Conservation (phyloP, 2,888 invertebrate genomes). For the Dicyrtoma fusca region DNA sequence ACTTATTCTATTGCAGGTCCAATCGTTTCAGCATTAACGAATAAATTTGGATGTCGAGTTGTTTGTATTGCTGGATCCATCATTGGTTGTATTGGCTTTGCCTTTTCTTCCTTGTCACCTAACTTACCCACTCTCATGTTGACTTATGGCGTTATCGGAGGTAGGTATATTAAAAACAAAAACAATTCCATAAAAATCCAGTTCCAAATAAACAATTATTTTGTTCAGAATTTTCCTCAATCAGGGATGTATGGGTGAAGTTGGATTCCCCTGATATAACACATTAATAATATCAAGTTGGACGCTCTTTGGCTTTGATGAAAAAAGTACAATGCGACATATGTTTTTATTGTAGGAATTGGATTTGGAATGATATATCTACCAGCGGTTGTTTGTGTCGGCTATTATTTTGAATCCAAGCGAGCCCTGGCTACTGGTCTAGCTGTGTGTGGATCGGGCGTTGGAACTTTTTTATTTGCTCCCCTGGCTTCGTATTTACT, state of each 20-base stretch:
- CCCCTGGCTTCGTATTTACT: constrained; percentile 82
- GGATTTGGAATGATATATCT: constrained; percentile 93
- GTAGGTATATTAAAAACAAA: constrained; percentile 62
- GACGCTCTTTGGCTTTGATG: too few species aligned
- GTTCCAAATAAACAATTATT: too few species aligned
- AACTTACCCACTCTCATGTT: constrained; percentile 88
- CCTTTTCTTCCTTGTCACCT: constrained; percentile 82
- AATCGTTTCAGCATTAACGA: constrained; percentile 91
- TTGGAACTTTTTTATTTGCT: constrained; percentile 94
- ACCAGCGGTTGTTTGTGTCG: constrained; percentile 95
- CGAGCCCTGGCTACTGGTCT: constrained; percentile 88
- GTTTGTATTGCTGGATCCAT: constrained; percentile 92
- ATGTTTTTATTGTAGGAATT: constrained; percentile 66
- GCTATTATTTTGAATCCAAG: constrained; percentile 96
- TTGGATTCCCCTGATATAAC: too few species aligned
- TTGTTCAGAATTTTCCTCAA: too few species aligned
- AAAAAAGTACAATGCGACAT: too few species aligned
- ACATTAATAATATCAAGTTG: too few species aligned
- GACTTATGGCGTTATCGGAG: constrained; percentile 90
- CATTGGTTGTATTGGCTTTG: constrained; percentile 81
- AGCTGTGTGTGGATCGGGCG: constrained; percentile 67
- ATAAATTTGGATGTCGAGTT: constrained; percentile 83
- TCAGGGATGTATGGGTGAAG: too few species aligned
- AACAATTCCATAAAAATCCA: too few species aligned
- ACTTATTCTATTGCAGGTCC: constrained; percentile 69